Evolutionary conservation across 1,140 invertebrate genomes (phyloP).

Genomic region (Aphis gossypii): DNA sequence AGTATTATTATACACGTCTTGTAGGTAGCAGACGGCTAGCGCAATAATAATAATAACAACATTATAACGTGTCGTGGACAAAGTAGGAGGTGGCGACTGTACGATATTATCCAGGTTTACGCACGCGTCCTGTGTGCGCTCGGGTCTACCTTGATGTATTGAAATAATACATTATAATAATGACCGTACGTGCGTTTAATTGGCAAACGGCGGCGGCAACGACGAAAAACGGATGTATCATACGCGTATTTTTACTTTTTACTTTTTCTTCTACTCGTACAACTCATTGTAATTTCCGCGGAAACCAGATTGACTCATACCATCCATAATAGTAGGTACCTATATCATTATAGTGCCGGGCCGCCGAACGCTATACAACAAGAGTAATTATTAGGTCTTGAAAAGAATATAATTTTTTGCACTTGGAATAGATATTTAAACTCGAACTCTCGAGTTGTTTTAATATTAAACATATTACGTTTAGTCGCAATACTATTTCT

Average conservation of each 20-base stretch:
- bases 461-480: too few species aligned
- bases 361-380: not conserved
- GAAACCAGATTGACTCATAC: not conserved
- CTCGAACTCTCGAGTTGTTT: not conserved
- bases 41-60: not conserved
- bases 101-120: not conserved
- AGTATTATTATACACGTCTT: not conserved
- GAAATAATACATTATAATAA: constrained; percentile 20
- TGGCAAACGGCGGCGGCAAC: not conserved
- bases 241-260: not conserved
- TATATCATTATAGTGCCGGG: not conserved
- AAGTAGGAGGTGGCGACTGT: not conserved
- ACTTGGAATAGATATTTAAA: not conserved
- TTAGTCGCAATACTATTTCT: too few species aligned
- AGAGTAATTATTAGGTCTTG: not conserved
- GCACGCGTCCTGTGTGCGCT: not conserved
- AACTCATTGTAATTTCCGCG: constrained; percentile 5
- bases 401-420: not conserved
- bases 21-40: not conserved
- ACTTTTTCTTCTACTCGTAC: not conserved
- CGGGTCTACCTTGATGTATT: not conserved
- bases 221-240: constrained; percentile 14
- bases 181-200: not conserved
- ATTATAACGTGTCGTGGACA: not conserved
- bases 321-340: not conserved